Base-by-base conservation (phyloP, 2,113 vertebrate genomes). In the Colaptes auratus region DNA sequence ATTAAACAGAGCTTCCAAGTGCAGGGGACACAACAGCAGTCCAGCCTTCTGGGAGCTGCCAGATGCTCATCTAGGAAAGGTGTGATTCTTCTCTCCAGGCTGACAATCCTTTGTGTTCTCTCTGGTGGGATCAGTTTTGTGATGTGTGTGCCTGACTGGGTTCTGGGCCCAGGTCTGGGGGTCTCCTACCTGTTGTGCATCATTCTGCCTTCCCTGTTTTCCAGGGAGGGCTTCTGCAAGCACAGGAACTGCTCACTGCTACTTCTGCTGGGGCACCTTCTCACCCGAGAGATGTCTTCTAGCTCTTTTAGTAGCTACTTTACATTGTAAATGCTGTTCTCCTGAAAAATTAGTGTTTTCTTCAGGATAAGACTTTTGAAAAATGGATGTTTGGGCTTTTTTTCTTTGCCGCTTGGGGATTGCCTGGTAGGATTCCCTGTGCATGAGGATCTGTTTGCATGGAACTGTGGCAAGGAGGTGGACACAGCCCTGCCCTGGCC, bases 391-490 rank as follows among this genome's bases (percentile, higher is more conserved):
- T 81, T 33, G 55, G 20, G 20, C 4, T 5, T 30, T 14, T 16
- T 30, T 63, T 71, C 25, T 59, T 70, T 69, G 44, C 35, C 78
- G 10, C 16, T 73, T 70, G 60, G 73, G 21, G 60, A 39, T 72
- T 83, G 36, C 30, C 42, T 72, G 23, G 42, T 61, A 17, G n/a
- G 4, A 11, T 39, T 72, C 27, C 53, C 53, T 56, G 36, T 65
- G 24, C 6, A 1, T 12, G 20, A 55, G 36, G 30, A 64, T 36
- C 55, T 64, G n/a, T 48, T 86, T 82, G 66, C 23, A 7, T 50
- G 50, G 46, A 42, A 67, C 17, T 0, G 1, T 0, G 24, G 36
- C 0, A 5, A 53, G n/a, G 19, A 24, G 0, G 3, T 16, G 44
- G 70, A 75, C 5, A 1, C 46, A 70, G 31, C 50, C 66, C 58